A percentile compares a stretch with the other conserved stretches of the same genome.
Conservation (phyloP, 2,888 invertebrate species). For the Drosophila differens region DNA sequence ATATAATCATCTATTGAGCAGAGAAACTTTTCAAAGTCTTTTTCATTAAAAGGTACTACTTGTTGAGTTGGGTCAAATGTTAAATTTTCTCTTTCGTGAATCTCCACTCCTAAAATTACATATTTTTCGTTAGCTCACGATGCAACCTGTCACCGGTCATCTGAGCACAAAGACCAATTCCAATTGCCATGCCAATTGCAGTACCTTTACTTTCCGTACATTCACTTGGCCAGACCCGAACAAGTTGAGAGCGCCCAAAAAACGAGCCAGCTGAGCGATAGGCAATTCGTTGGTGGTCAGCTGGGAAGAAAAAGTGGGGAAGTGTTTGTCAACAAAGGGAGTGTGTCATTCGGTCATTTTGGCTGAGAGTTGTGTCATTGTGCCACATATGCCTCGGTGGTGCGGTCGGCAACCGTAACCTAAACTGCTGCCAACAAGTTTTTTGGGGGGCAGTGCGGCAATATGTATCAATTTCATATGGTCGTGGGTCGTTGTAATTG, state of each 20-base stretch:
- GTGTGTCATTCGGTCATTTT: slow-evolving; percentile 76
- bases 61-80: not conserved
- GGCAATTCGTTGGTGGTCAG: slow-evolving; percentile 16
- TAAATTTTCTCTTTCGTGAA: not conserved
- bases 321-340: slow-evolving; percentile 33
- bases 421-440: slow-evolving; percentile 46
- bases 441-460: slow-evolving; percentile 31
- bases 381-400: slow-evolving; percentile 42
- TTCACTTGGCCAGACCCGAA: slow-evolving; percentile 41
- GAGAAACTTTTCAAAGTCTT: not conserved
- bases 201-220: slow-evolving; percentile 59
- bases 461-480: slow-evolving; percentile 61
- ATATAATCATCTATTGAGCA: not conserved
- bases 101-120: not conserved
- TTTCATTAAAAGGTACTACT: not conserved
- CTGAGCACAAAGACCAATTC: slow-evolving; percentile 11
- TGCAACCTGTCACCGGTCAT: slow-evolving; percentile 35
- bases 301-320: slow-evolving; percentile 1
- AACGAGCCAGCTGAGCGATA: not conserved
- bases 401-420: slow-evolving; percentile 67
- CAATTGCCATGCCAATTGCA: slow-evolving; percentile 14
- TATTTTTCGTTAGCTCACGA: not conserved
- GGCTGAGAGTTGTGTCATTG: slow-evolving; percentile 56
- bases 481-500: slow-evolving; percentile 67
- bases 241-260: not conserved